These are phyloP conservation scores for Cryptops parisi DNA, from an alignment of 2,888 invertebrate species.

Conservation along the genomic window DNA sequence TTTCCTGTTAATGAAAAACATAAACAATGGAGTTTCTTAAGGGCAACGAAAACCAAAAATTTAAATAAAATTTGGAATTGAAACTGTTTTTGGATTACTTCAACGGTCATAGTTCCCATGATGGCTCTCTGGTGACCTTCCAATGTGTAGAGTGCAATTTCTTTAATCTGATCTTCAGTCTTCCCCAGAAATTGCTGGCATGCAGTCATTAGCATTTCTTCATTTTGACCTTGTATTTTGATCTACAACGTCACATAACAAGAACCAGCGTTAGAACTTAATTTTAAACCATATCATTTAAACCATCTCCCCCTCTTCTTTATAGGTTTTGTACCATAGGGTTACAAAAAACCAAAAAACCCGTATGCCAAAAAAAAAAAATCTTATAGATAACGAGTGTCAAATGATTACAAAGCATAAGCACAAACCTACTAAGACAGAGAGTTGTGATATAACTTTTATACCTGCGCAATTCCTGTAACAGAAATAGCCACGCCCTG, in stretches of 20 bases:
- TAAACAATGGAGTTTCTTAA: neutral
- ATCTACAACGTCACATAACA: constrained; percentile 45
- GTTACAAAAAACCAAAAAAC: too few species aligned
- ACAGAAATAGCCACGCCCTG: constrained; percentile 95
- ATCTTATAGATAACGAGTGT: too few species aligned
- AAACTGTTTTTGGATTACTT: constrained; percentile 34
- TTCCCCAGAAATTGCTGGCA: constrained; percentile 91
- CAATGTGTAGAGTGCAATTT: constrained; percentile 77
- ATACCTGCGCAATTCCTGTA: constrained; percentile 91
- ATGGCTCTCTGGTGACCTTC: constrained; percentile 91
- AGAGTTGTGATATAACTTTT: constrained; percentile 19
- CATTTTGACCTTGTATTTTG: constrained; percentile 76
- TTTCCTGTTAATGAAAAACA: constrained; percentile 42
- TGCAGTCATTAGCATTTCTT: constrained; percentile 75
- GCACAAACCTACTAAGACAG: too few species aligned
- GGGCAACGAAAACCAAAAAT: constrained; percentile 1
- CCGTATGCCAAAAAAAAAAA: too few species aligned
- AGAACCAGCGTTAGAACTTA: neutral
- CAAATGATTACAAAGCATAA: too few species aligned
- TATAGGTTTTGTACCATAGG: too few species aligned
- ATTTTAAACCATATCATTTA: neutral
- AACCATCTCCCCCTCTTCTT: too few species aligned
- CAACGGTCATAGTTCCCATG: constrained; percentile 94
- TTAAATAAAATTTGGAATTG: neutral
- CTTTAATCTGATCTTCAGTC: constrained; percentile 69